Percentiles rank a stretch among this genome's conserved stretches.
Conservation (phyloP, 2,113 vertebrate species). For the Entomyzon cyanotis region DNA sequence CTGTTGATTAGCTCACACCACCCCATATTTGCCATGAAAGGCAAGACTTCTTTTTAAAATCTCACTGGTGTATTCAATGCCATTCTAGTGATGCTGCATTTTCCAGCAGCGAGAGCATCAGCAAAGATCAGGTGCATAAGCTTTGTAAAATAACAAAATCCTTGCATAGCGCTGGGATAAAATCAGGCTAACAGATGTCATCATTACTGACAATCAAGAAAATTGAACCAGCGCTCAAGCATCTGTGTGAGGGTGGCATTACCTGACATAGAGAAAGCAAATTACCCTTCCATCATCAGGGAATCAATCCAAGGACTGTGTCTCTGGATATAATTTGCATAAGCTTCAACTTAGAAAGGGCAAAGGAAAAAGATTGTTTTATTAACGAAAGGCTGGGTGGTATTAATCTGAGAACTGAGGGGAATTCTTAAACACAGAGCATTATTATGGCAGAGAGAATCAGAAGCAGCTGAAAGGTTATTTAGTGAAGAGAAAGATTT, state of each 20-base stretch:
- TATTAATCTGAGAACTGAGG: neutral
- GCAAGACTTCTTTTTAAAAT: neutral
- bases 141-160: constrained; percentile 16
- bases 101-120: neutral
- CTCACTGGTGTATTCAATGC: neutral
- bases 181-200: constrained; percentile 19
- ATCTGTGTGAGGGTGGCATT: neutral
- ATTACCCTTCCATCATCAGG: neutral
- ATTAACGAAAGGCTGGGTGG: neutral
- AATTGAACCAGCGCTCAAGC: neutral
- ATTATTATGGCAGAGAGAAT: neutral
- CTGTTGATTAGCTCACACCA: neutral
- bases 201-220: neutral
- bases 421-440: constrained; percentile 16
- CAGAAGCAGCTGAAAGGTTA: neutral
- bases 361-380: constrained; percentile 38
- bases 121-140: neutral
- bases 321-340: constrained; percentile 37
- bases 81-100: neutral
- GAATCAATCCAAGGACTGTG: constrained; percentile 4
- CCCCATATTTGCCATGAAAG: neutral
- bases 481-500: neutral
- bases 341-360: neutral
- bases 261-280: neutral
- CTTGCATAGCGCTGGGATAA: neutral